phyloP scores from a whole-genome alignment of 64 coral and sea anemone species.

The Anthopleura sola region DNA sequence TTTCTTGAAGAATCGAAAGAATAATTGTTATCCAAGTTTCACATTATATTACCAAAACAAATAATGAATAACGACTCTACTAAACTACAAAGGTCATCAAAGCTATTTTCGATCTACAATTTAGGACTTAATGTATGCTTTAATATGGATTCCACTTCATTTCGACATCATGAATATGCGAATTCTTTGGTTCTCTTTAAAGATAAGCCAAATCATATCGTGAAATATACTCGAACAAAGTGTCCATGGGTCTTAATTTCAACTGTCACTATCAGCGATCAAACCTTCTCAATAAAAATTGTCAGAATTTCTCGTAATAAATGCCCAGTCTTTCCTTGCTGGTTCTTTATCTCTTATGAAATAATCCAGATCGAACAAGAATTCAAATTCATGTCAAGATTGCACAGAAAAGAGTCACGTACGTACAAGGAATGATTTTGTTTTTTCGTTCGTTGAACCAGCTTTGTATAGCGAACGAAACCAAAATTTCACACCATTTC shows the following conservation, averaged over 20 bases:
- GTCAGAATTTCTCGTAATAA: not conserved
- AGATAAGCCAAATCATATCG: not conserved
- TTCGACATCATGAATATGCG: not conserved
- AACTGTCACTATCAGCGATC: not conserved
- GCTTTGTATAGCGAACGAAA: not conserved
- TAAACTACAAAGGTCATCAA: not conserved
- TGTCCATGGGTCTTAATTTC: not conserved
- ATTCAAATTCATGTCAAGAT: not conserved
- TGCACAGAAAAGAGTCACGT: not conserved
- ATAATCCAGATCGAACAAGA: not conserved
- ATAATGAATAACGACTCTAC: not conserved
- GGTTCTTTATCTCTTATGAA: not conserved
- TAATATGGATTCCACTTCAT: not conserved
- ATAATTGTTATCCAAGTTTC: not conserved
- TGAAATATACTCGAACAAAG: not conserved
- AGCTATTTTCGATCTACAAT: not conserved
- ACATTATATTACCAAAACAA: not conserved
- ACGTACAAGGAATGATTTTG: not conserved
- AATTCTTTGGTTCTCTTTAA: not conserved
- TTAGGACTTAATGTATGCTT: not conserved
- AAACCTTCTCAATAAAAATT: not conserved
- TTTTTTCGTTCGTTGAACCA: constrained; percentile 15
- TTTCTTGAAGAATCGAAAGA: not conserved
- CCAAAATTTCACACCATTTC: not conserved
- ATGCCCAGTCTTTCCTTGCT: not conserved